These are phyloP conservation scores for Parazoanthus atlanticus DNA, from an alignment of 92 coral and sea anemone genomes.

Conservation along the genomic window DNA sequence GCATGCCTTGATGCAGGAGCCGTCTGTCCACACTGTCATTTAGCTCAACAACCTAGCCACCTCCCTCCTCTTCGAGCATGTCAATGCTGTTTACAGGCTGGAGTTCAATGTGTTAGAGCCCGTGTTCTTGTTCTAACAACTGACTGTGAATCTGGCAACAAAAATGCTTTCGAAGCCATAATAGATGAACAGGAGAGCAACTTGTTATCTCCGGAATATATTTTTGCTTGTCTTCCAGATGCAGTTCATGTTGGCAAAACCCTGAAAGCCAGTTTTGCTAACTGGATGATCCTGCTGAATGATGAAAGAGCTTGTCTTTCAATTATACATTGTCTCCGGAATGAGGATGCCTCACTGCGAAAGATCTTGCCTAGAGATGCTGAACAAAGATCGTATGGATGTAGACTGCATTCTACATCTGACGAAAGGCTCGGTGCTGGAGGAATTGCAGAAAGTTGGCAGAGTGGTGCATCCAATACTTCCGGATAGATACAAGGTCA, in stretches of 20 bases:
- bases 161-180: slow-evolving; percentile 47
- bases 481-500: slow-evolving; percentile 49
- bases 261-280: slow-evolving; percentile 47
- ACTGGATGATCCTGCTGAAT: slow-evolving; percentile 53
- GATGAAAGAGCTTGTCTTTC: slow-evolving; percentile 60
- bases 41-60: slow-evolving; percentile 18
- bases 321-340: slow-evolving; percentile 40
- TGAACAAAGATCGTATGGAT: slow-evolving; percentile 59
- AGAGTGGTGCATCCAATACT: slow-evolving; percentile 51
- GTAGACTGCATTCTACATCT: slow-evolving; percentile 53
- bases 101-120: slow-evolving; percentile 38
- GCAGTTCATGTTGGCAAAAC: slow-evolving; percentile 56
- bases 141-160: slow-evolving; percentile 63
- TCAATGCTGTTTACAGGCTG: slow-evolving; percentile 9
- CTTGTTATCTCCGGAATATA: slow-evolving; percentile 27
- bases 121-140: slow-evolving; percentile 42
- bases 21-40: slow-evolving; percentile 25
- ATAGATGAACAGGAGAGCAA: not conserved
- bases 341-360: slow-evolving; percentile 29
- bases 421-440: slow-evolving; percentile 33
- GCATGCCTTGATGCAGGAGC: slow-evolving; percentile 18
- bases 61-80: slow-evolving; percentile 37
- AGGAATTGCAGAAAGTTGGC: slow-evolving; percentile 27
- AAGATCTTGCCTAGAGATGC: slow-evolving; percentile 50
- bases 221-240: slow-evolving; percentile 52